These are phyloP conservation scores for Euclidia mi DNA, from an alignment of 2,888 invertebrate genomes.

Conservation along the genomic window DNA sequence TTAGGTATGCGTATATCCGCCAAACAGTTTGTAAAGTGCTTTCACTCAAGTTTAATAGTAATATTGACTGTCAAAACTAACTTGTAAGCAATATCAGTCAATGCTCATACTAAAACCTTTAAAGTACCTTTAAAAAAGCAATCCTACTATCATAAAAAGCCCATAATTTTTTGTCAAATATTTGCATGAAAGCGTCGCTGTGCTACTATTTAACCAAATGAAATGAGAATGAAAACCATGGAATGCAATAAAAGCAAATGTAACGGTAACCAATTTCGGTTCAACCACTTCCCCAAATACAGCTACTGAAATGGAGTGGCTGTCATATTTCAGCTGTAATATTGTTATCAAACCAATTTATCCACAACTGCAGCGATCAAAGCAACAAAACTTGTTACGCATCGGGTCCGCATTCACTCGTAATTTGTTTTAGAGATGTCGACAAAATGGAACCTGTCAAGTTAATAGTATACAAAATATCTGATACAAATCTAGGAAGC, in stretches of 20 bases:
- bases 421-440: too few relatives aligned
- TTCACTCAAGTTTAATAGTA: too few relatives aligned
- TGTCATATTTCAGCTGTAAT: constrained; percentile 1
- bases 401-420: constrained; percentile 3
- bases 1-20: too few relatives aligned
- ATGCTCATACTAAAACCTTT: too few relatives aligned
- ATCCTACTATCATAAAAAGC: too few relatives aligned
- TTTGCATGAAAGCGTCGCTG: too few relatives aligned
- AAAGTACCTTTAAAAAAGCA: too few relatives aligned
- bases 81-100: too few relatives aligned
- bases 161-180: too few relatives aligned
- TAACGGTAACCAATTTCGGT: not conserved
- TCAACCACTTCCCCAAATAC: not conserved
- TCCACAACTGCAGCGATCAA: constrained; percentile 19
- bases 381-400: constrained; percentile 20
- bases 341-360: constrained; percentile 15
- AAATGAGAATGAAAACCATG: not conserved
- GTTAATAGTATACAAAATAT: constrained; percentile 2
- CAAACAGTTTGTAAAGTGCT: too few relatives aligned
- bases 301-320: not conserved
- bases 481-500: constrained; percentile 33
- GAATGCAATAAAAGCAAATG: not conserved
- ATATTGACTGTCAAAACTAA: too few relatives aligned
- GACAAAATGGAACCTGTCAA: too few relatives aligned
- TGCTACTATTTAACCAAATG: not conserved